Evolutionary conservation across 2,797 vertebrate species (phyloP).

Genomic region (Pipistrellus nathusii): DNA sequence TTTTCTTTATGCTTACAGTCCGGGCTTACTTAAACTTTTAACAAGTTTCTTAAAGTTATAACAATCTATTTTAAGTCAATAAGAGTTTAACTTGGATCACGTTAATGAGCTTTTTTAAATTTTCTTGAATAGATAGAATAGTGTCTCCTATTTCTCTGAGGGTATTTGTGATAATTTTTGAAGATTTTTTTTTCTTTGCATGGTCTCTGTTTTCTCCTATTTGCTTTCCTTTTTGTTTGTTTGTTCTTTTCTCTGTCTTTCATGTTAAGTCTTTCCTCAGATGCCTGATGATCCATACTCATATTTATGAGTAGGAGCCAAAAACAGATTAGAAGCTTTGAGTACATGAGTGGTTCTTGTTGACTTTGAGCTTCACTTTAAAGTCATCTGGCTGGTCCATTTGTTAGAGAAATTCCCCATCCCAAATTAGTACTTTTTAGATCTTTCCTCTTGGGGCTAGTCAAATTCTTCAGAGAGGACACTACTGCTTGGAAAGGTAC

Average conservation of each 20-base stretch:
- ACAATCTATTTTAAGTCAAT: constrained; percentile 29
- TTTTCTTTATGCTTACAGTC: constrained; percentile 57
- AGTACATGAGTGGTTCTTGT: constrained; percentile 22
- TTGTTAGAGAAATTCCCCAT: constrained; percentile 51
- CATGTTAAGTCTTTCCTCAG: constrained; percentile 55
- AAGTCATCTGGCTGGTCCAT: background rate
- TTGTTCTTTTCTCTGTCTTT: constrained; percentile 22
- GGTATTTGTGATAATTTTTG: background rate
- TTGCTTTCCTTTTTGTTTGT: constrained; percentile 50
- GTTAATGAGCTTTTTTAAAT: background rate
- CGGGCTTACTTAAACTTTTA: background rate
- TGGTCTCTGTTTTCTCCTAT: constrained; percentile 43
- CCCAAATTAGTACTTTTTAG: constrained; percentile 39
- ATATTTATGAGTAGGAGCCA: constrained; percentile 40
- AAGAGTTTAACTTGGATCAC: constrained; percentile 26
- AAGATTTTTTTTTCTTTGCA: background rate
- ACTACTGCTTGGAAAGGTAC: background rate
- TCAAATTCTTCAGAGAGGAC: constrained; percentile 17
- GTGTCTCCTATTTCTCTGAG: constrained; percentile 3
- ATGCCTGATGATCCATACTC: constrained; percentile 27
- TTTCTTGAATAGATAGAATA: constrained; percentile 40
- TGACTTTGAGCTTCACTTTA: constrained; percentile 54
- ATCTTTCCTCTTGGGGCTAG: background rate
- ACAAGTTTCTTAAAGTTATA: background rate
- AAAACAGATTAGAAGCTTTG: constrained; percentile 10